Base-by-base conservation (phyloP, 2,888 invertebrate species). In the Antheraea yamamai region DNA sequence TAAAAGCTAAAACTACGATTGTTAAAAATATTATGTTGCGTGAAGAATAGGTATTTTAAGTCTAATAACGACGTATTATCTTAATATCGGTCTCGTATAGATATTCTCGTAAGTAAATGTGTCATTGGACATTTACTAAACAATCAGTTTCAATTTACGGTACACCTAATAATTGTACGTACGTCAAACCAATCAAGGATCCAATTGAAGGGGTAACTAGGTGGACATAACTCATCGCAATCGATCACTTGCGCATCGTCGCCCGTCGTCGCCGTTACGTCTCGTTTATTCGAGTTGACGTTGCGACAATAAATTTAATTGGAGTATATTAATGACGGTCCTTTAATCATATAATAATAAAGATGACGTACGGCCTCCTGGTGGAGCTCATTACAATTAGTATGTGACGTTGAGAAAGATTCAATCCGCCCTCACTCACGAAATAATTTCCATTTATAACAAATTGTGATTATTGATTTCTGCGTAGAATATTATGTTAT, bases 161-260 rank as follows among this genome's bases (percentile, higher is more conserved):
- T 81, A 86, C 89, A 86, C 85, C 89, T 89, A 89, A 91, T 91
- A 91, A 90, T 90, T 88, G 89, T 87, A 89, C 88, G 90, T 87
- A 92, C 91, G 91, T 94, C 93, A 89, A 91, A 90, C 90, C 94
- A 94, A 94, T 95, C 93, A 93, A 89, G 90, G 88, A 89, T 86
- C 89, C 94, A 94, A 94, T 95, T 94, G 94, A 92, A 92, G 90
- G 92, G 93, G 92, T 93, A 93, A 94, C 93, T 92, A 92, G 90
- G 90, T 92, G 92, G 92, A 92, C 92, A 89, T 90, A 92, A 91
- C 88, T 91, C 89, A 89, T 87, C 85, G 88, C 89, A 86, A 93
- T 93, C 93, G 91, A 94, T 94, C 93, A 92, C 87, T 89, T 85
- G 87, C 88, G 85, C 87, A 85, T 88, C 88, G 87, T 82, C 85